Evolutionary conservation across 2,797 vertebrate genomes (phyloP).

Genomic region (Pitangus sulphuratus): DNA sequence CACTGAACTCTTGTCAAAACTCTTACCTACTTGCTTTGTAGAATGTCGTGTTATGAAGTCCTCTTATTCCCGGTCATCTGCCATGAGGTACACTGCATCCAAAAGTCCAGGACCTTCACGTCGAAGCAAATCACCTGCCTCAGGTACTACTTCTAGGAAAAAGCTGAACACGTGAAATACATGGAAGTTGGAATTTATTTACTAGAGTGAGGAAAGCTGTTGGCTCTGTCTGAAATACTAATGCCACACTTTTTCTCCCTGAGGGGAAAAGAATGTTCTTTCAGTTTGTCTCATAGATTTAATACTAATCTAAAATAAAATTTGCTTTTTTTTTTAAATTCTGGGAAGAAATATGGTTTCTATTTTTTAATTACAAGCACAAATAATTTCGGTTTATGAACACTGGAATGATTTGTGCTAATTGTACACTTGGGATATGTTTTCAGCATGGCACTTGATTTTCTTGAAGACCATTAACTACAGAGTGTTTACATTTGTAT

Average conservation of each 20-base stretch:
- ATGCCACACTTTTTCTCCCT: not conserved
- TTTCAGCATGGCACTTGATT: not conserved
- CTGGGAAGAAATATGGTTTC: not conserved
- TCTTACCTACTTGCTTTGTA: slow-evolving; percentile 62
- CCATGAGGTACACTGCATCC: slow-evolving; percentile 76
- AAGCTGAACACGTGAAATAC: not conserved
- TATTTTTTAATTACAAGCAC: not conserved
- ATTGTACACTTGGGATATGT: not conserved
- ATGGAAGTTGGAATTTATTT: not conserved
- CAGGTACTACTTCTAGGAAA: slow-evolving; percentile 77
- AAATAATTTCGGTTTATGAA: not conserved
- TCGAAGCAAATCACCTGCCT: slow-evolving; percentile 91
- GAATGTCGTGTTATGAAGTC: slow-evolving; percentile 93
- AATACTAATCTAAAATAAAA: not conserved
- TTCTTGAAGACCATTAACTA: not conserved
- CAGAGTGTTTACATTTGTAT: not conserved
- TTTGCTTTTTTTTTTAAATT: not conserved
- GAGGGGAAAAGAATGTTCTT: not conserved
- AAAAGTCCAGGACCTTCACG: slow-evolving; percentile 88
- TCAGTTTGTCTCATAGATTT: not conserved
- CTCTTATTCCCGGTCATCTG: slow-evolving; percentile 82
- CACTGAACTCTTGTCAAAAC: not conserved
- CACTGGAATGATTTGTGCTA: not conserved
- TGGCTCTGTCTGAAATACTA: not conserved
- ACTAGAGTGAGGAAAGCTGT: not conserved